Evolutionary conservation across 2,113 vertebrate species (phyloP).

Genomic region (Oryctolagus cuniculus): DNA sequence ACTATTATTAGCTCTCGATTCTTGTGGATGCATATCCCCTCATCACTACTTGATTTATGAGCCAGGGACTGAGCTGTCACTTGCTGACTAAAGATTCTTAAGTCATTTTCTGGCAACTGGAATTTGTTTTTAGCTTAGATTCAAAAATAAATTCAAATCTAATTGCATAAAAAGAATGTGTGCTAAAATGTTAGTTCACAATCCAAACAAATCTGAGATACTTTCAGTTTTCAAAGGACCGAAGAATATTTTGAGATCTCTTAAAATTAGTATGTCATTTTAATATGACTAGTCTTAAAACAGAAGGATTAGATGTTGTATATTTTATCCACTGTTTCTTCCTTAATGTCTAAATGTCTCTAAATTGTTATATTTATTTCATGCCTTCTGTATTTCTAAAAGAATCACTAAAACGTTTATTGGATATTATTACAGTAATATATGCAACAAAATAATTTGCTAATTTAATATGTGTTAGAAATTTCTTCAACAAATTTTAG

Average conservation of each 20-base stretch:
- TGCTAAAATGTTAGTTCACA: constrained; percentile 35
- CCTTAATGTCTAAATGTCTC: constrained; percentile 4
- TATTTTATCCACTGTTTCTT: neutral
- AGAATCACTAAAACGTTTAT: constrained; percentile 68
- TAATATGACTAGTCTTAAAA: neutral
- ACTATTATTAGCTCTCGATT: constrained; percentile 52
- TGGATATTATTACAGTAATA: constrained; percentile 32
- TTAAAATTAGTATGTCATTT: neutral
- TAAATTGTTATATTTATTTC: neutral
- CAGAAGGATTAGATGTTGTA: neutral
- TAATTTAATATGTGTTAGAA: neutral
- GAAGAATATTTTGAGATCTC: neutral
- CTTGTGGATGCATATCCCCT: accelerated
- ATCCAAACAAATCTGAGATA: neutral
- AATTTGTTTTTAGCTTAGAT: constrained; percentile 70
- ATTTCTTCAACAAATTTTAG: neutral
- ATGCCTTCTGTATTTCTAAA: neutral
- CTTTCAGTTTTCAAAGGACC: neutral
- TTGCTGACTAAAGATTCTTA: constrained; percentile 54
- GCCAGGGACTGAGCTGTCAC: neutral
- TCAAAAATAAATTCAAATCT: constrained; percentile 38
- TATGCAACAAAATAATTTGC: neutral
- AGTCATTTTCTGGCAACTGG: constrained; percentile 54
- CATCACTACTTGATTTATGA: constrained; percentile 41
- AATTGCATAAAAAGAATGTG: neutral